These are phyloP conservation scores for Onychostoma macrolepis DNA, from an alignment of 2,113 vertebrate genomes.

Conservation along the genomic window DNA sequence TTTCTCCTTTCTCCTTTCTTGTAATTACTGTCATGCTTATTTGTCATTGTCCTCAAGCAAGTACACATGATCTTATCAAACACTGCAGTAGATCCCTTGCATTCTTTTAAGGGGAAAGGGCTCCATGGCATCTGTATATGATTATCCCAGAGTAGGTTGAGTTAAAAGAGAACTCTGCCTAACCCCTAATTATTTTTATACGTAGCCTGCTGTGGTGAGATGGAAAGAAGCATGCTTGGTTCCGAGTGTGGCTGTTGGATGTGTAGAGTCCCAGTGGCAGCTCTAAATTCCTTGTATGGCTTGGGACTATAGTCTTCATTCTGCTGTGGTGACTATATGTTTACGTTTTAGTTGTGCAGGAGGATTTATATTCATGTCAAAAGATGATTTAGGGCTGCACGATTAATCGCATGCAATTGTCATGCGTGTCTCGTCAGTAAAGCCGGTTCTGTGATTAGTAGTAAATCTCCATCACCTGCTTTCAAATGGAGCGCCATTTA, in stretches of 20 bases:
- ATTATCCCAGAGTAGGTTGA: slow-evolving; percentile 58
- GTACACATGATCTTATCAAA: neutral
- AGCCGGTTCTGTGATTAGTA: no score
- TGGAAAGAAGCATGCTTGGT: slow-evolving; percentile 49
- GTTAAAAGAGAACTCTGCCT: slow-evolving; percentile 55
- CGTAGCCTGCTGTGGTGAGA: slow-evolving; percentile 44
- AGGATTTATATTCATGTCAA: neutral
- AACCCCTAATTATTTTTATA: slow-evolving; percentile 68
- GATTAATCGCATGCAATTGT: no score
- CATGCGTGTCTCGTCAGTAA: no score
- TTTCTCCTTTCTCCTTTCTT: neutral
- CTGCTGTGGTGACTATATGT: neutral
- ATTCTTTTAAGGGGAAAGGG: slow-evolving; percentile 9
- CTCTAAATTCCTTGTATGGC: neutral
- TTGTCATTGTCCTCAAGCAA: neutral
- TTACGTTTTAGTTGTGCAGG: neutral
- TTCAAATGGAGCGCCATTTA: no score
- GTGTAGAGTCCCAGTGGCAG: neutral
- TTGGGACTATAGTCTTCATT: neutral
- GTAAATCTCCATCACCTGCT: no score
- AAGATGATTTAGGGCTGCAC: no score
- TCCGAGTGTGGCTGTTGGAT: slow-evolving; percentile 29
- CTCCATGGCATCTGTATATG: slow-evolving; percentile 67
- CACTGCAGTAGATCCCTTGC: slow-evolving; percentile 23
- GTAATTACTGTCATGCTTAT: neutral